Evolutionary conservation across 2,113 vertebrate species (phyloP).

Genomic region (Plestiodon gilberti): DNA sequence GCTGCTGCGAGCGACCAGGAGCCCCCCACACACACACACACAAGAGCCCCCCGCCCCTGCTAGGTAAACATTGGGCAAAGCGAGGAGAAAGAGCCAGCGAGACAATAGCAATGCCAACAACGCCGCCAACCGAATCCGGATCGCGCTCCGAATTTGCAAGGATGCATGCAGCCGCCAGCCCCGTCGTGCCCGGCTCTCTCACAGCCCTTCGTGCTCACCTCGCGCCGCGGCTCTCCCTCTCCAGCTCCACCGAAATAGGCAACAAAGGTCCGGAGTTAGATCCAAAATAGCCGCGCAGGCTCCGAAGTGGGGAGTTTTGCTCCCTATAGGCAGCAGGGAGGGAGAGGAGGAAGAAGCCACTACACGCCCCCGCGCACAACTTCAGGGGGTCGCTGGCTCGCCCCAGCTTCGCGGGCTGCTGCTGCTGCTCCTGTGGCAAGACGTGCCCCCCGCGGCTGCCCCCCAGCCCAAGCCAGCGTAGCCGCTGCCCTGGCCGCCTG

Average conservation of each 20-base stretch:
- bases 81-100: not conserved
- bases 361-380: not conserved
- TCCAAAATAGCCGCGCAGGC: no score
- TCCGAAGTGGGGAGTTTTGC: no score
- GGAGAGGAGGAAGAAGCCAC: no score
- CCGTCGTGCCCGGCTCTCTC: no score
- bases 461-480: not conserved
- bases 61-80: not conserved
- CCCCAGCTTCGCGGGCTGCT: constrained; percentile 3
- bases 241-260: no score
- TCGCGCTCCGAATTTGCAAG: not conserved
- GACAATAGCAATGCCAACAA: not conserved
- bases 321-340: no score
- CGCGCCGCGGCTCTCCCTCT: no score
- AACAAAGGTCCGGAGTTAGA: no score
- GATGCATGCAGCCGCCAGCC: not conserved
- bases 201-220: no score
- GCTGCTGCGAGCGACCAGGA: no score
- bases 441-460: not conserved
- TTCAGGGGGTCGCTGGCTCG: no score
- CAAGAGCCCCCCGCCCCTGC: not conserved
- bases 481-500: not conserved
- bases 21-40: not conserved
- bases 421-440: not conserved
- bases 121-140: not conserved